These are phyloP conservation scores for Diadema setosum DNA, from an alignment of 35 echinoderm and acorn worm genomes.

Conservation along the genomic window DNA sequence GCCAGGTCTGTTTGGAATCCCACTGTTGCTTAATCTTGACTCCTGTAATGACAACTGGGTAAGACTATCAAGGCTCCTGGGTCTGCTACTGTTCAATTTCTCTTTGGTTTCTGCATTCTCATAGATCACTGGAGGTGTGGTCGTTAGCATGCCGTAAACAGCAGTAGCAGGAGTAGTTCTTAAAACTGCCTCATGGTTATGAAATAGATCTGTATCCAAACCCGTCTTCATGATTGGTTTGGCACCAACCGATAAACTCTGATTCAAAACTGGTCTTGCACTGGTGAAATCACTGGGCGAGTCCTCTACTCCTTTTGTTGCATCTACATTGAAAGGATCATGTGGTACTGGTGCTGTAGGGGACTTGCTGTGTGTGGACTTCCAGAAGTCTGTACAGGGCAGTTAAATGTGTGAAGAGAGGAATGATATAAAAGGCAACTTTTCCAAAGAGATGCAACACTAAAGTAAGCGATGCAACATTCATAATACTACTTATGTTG, in stretches of 20 bases:
- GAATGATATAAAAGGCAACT: background rate
- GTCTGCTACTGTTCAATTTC: background rate
- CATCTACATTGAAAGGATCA: background rate
- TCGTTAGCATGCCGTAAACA: no score
- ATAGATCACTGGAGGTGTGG: background rate
- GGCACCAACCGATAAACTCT: background rate
- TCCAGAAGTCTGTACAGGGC: slow-evolving; percentile 33
- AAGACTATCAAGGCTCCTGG: background rate
- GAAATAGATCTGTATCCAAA: no score
- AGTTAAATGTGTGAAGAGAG: background rate
- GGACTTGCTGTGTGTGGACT: slow-evolving; percentile 10
- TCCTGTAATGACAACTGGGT: background rate
- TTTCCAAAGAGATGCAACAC: background rate
- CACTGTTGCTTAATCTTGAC: background rate
- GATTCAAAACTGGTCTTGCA: background rate
- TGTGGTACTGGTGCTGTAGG: background rate
- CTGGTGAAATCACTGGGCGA: no score
- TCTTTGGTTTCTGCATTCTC: background rate
- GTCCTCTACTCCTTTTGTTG: no score
- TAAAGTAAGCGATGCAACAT: no score
- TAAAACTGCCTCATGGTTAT: no score
- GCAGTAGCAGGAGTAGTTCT: no score
- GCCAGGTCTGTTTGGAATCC: background rate
- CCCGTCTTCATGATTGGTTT: no score
- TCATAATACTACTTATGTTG: no score